phyloP scores from a whole-genome alignment of 2,888 invertebrate species.

The Agriopis aurantiaria region DNA sequence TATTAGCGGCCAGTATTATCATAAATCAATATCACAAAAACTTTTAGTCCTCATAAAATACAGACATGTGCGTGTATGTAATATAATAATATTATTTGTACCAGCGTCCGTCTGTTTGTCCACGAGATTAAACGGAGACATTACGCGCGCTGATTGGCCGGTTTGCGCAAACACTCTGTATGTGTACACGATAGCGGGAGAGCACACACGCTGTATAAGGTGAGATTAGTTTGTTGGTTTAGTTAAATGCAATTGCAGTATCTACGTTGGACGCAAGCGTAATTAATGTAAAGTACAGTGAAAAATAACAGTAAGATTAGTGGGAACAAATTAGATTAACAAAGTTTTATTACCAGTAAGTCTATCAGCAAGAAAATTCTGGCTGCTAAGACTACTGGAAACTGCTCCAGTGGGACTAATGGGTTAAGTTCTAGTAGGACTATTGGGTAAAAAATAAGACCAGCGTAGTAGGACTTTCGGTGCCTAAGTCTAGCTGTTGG shows the following conservation, averaged over 20 bases:
- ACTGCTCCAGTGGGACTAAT: no score
- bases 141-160: constrained; percentile 41
- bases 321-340: no score
- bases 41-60: neutral
- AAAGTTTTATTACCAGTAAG: no score
- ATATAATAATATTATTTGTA: constrained; percentile 9
- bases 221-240: constrained; percentile 16
- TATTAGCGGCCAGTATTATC: no score
- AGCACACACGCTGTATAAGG: constrained; percentile 26
- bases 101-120: constrained; percentile 40
- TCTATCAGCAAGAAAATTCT: no score
- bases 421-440: no score
- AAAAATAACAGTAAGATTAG: no score
- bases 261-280: neutral
- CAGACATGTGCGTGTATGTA: constrained; percentile 1
- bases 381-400: no score
- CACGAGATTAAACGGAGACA: constrained; percentile 43
- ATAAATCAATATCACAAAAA: constrained; percentile 1
- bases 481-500: no score
- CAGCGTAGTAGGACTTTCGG: no score
- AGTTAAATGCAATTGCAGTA: constrained; percentile 3
- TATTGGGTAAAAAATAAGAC: no score
- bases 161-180: constrained; percentile 40
- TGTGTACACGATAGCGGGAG: constrained; percentile 16
- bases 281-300: neutral